Conservation (phyloP, 2,888 invertebrate species). For the Cotesia congregata region DNA sequence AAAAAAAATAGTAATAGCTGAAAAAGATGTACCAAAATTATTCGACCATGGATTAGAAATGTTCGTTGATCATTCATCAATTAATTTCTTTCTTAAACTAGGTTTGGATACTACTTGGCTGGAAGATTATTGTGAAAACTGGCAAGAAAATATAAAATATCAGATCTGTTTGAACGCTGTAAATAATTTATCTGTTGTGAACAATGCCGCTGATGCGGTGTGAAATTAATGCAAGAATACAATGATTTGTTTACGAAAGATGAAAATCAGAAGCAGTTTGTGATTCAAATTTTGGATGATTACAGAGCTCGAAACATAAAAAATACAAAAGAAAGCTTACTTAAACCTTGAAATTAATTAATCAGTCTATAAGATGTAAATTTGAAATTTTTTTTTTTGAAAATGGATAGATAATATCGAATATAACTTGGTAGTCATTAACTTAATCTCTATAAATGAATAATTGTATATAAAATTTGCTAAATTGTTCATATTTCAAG, state of each 20-base stretch:
- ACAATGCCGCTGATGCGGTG: constrained; percentile 50
- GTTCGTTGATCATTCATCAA: constrained; percentile 19
- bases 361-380: background rate
- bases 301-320: constrained; percentile 26
- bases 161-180: constrained; percentile 24
- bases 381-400: background rate
- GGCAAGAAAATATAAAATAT: constrained; percentile 7
- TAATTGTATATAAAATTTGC: background rate
- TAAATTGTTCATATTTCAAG: background rate
- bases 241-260: constrained; percentile 50
- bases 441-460: background rate
- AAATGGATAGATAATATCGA: background rate
- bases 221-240: constrained; percentile 52
- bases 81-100: constrained; percentile 22
- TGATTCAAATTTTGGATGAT: constrained; percentile 67
- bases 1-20: constrained; percentile 6
- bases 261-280: constrained; percentile 52
- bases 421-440: background rate
- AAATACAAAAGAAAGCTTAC: constrained; percentile 17
- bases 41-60: constrained; percentile 21
- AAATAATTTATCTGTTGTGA: constrained; percentile 31
- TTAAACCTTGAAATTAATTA: constrained; percentile 4
- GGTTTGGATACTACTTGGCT: constrained; percentile 16
- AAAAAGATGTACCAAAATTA: constrained; percentile 13
- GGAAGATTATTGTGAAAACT: constrained; percentile 15